phyloP scores from a whole-genome alignment of 1,140 invertebrate genomes.

The Brachystomella parvula region DNA sequence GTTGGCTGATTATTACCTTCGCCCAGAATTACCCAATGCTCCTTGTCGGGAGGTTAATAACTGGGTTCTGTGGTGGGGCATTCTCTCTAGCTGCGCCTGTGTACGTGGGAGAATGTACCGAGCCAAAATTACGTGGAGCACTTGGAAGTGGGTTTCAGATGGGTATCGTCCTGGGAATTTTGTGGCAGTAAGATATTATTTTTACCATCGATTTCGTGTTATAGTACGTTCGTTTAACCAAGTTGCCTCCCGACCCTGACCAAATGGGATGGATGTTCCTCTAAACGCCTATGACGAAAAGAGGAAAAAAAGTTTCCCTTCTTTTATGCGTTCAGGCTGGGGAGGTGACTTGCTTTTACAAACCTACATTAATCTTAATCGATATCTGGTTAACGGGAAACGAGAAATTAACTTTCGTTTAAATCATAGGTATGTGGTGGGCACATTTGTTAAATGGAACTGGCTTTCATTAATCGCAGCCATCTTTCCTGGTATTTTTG shows the following conservation, averaged over 20 bases:
- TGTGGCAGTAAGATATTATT: constrained; percentile 48
- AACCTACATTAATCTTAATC: too few relatives aligned
- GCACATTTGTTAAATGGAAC: constrained; percentile 47
- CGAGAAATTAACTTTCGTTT: neutral
- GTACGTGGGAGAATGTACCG: constrained; percentile 73
- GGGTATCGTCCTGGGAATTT: constrained; percentile 65
- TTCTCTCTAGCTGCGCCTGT: constrained; percentile 51
- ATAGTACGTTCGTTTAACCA: neutral
- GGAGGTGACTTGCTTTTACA: too few relatives aligned
- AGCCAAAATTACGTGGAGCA: constrained; percentile 66
- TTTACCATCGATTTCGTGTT: neutral
- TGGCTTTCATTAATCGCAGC: constrained; percentile 59
- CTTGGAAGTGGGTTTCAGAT: constrained; percentile 66
- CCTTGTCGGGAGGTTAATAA: constrained; percentile 54
- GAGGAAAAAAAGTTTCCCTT: neutral
- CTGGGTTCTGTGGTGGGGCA: constrained; percentile 44
- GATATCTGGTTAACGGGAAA: too few relatives aligned
- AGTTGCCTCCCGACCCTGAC: too few relatives aligned
- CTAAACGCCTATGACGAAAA: too few relatives aligned
- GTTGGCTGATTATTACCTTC: constrained; percentile 55
- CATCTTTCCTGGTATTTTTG: constrained; percentile 56
- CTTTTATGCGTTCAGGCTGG: too few relatives aligned
- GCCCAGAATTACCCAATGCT: constrained; percentile 47
- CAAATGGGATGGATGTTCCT: too few relatives aligned
- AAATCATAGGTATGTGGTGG: constrained; percentile 13